phyloP scores from a whole-genome alignment of 2,888 invertebrate genomes.

The Sycophila texana region DNA sequence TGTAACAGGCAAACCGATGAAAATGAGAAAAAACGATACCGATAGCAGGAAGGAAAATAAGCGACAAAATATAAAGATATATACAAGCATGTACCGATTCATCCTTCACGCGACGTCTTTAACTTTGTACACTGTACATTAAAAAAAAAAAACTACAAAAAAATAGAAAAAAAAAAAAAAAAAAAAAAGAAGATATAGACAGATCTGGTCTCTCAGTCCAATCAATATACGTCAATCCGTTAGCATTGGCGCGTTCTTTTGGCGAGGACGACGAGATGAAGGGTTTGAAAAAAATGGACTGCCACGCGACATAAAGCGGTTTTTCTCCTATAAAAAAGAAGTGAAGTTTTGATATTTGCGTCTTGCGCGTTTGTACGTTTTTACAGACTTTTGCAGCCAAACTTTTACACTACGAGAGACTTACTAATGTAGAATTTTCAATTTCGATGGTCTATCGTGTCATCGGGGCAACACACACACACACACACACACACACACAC shows the following conservation, averaged over 20 bases:
- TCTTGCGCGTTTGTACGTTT: constrained; percentile 61
- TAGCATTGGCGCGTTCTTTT: neutral
- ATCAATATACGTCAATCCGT: constrained; percentile 30
- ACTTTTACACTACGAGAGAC: constrained; percentile 57
- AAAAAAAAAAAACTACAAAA: constrained; percentile 25
- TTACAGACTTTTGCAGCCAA: constrained; percentile 62
- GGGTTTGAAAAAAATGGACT: constrained; percentile 46
- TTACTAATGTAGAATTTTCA: constrained; percentile 53
- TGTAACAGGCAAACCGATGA: constrained; percentile 30
- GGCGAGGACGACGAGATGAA: constrained; percentile 17
- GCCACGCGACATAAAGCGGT: constrained; percentile 40
- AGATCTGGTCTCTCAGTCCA: constrained; percentile 39
- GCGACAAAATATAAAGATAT: constrained; percentile 7
- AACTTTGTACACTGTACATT: constrained; percentile 45
- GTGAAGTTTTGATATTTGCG: constrained; percentile 56
- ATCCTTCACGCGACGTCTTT: constrained; percentile 49
- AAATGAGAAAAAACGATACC: constrained; percentile 3
- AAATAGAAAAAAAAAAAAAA: constrained; percentile 40
- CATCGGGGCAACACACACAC: constrained; percentile 43
- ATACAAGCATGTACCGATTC: constrained; percentile 32
- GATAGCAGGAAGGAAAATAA: constrained; percentile 23
- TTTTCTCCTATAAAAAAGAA: constrained; percentile 51
- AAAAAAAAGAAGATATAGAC: constrained; percentile 34
- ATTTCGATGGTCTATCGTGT: constrained; percentile 52
- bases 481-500: no score